Conservation (phyloP, 2,888 invertebrate species). For the Plagodis pulveraria region DNA sequence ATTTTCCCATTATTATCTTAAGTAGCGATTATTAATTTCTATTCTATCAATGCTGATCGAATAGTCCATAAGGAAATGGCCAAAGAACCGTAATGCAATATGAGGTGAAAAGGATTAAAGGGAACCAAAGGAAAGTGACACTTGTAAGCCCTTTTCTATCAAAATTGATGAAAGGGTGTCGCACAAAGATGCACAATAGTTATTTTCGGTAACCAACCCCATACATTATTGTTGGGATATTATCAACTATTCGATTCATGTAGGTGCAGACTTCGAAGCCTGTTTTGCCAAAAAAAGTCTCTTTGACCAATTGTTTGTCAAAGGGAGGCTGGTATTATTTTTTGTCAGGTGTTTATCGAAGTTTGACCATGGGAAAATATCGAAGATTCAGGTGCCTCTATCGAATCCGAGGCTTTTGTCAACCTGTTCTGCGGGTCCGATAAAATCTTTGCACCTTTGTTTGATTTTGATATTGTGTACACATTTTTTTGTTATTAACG, state of each 20-base stretch:
- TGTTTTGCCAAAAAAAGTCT: conserved; percentile 77
- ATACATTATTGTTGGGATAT: conserved; percentile 72
- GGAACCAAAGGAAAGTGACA: conserved; percentile 70
- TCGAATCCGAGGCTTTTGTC: conserved; percentile 68
- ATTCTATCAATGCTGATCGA: conserved; percentile 2
- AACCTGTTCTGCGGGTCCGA: conserved; percentile 69
- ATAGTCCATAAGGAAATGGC: conserved; percentile 36
- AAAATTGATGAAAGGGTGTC: conserved; percentile 80
- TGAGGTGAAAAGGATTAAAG: conserved; percentile 40
- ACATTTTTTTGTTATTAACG: conserved; percentile 43
- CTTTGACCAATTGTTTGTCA: conserved; percentile 83
- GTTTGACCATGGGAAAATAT: conserved; percentile 85
- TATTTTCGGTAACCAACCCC: conserved; percentile 73
- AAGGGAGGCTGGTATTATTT: conserved; percentile 70
- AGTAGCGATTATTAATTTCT: no score
- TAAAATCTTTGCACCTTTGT: conserved; percentile 64
- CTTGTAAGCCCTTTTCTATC: conserved; percentile 79
- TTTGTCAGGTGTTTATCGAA: conserved; percentile 80
- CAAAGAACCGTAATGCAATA: conserved; percentile 33
- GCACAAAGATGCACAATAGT: conserved; percentile 78
- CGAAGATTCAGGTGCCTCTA: conserved; percentile 76
- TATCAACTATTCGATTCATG: conserved; percentile 73
- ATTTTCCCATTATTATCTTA: no score
- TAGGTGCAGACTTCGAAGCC: conserved; percentile 69
- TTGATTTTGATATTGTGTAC: conserved; percentile 44